Conservation (phyloP, 2,797 vertebrate genomes). For the Lophius americanus region DNA sequence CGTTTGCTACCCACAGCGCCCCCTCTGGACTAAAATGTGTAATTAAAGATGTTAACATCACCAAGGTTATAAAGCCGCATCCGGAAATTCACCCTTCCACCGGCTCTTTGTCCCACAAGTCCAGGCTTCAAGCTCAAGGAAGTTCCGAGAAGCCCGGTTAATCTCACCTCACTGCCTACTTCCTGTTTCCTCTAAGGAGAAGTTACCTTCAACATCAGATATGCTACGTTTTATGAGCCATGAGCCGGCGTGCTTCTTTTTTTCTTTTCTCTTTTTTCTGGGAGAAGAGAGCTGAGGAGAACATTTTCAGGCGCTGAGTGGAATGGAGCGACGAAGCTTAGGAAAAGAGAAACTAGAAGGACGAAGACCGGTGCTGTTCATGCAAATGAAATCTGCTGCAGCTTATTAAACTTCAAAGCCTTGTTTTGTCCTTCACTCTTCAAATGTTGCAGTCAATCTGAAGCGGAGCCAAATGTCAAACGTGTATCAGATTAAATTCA, state of each 20-base stretch:
- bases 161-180: too few relatives aligned
- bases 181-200: too few relatives aligned
- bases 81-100: too few relatives aligned
- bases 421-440: conserved; percentile 61
- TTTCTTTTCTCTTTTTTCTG: neutral
- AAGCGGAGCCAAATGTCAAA: conserved; percentile 58
- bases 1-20: too few relatives aligned
- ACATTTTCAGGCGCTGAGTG: conserved; percentile 13
- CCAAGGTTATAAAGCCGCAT: too few relatives aligned
- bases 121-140: too few relatives aligned
- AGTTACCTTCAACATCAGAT: too few relatives aligned
- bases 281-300: conserved; percentile 28
- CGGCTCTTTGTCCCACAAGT: too few relatives aligned
- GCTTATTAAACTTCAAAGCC: conserved; percentile 66
- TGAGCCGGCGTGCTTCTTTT: conserved; percentile 1
- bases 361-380: conserved; percentile 38
- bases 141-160: too few relatives aligned
- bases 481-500: conserved; percentile 39
- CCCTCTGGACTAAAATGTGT: too few relatives aligned
- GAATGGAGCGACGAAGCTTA: neutral
- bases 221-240: conserved; percentile 1
- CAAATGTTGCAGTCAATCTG: conserved; percentile 64
- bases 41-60: too few relatives aligned
- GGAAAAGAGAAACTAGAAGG: conserved; percentile 20
- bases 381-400: conserved; percentile 61